phyloP scores from a whole-genome alignment of 2,888 invertebrate genomes.

The Sarcophaga subvicina region DNA sequence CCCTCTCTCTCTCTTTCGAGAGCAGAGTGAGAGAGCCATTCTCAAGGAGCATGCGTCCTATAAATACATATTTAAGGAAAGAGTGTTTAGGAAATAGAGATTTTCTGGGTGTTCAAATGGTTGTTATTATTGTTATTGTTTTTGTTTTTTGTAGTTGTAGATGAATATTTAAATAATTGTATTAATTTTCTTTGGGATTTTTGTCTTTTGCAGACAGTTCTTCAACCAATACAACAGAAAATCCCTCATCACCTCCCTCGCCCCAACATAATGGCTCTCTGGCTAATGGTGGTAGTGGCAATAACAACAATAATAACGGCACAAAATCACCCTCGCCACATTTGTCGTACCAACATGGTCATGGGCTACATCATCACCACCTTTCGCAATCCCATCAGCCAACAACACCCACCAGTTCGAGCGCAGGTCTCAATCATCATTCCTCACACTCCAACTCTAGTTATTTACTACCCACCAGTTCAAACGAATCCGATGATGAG shows the following conservation, averaged over 20 bases:
- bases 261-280: conserved; percentile 84
- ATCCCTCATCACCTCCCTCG: conserved; percentile 84
- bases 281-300: conserved; percentile 80
- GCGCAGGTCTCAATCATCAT: conserved; percentile 69
- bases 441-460: conserved; percentile 70
- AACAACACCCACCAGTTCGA: conserved; percentile 77
- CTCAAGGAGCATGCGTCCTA: not conserved
- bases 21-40: not conserved
- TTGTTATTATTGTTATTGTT: not conserved
- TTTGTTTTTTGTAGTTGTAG: not conserved
- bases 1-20: not conserved
- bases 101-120: not conserved
- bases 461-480: conserved; percentile 81
- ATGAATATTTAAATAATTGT: not conserved
- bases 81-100: not conserved
- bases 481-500: conserved; percentile 86
- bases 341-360: conserved; percentile 71
- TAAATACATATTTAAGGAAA: not conserved
- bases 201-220: conserved; percentile 85
- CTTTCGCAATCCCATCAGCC: conserved; percentile 77
- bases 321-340: conserved; percentile 77
- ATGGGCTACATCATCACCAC: conserved; percentile 74
- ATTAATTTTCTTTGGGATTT: too few relatives aligned
- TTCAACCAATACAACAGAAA: conserved; percentile 87
- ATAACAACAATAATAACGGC: conserved; percentile 70